A percentile compares a stretch with the other conserved stretches of the same genome.
Evolutionary conservation across 2,888 invertebrate genomes (phyloP).

Genomic region (Dorcus hopei): DNA sequence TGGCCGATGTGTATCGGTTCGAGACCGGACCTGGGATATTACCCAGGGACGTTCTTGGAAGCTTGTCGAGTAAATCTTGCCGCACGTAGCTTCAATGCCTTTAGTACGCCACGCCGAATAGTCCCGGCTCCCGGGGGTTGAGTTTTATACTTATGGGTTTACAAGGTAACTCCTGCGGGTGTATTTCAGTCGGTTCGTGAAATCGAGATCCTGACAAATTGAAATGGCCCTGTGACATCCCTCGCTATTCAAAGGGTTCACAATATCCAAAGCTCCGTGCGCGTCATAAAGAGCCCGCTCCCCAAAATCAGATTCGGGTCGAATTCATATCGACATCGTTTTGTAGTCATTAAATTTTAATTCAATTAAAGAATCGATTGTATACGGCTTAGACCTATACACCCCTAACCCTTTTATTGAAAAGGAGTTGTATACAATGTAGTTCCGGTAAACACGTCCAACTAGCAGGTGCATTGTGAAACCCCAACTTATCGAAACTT

Average conservation of each 20-base stretch:
- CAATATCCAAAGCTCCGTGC: not conserved
- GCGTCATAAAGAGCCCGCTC: not conserved
- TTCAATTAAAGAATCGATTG: no score
- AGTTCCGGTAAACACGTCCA: no score
- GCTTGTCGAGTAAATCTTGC: constrained; percentile 28
- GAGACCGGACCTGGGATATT: constrained; percentile 12
- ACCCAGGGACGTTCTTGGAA: constrained; percentile 9
- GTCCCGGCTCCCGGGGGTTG: constrained; percentile 31
- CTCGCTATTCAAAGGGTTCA: constrained; percentile 22
- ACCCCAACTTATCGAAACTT: no score
- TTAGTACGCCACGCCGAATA: constrained; percentile 25
- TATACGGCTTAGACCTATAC: no score
- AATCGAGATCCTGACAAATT: constrained; percentile 45
- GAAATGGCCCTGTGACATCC: constrained; percentile 42
- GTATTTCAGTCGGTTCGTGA: constrained; percentile 42
- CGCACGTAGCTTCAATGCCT: constrained; percentile 31
- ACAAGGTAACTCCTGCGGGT: constrained; percentile 42
- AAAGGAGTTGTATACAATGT: no score
- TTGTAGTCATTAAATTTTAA: no score
- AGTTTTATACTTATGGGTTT: constrained; percentile 43
- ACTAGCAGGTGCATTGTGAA: no score
- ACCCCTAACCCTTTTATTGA: no score
- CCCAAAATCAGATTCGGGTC: no score
- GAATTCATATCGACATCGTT: no score
- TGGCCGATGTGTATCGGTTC: constrained; percentile 8